These are phyloP conservation scores for Lytechinus variegatus DNA, from an alignment of 35 echinoderm and acorn worm genomes.

Conservation along the genomic window DNA sequence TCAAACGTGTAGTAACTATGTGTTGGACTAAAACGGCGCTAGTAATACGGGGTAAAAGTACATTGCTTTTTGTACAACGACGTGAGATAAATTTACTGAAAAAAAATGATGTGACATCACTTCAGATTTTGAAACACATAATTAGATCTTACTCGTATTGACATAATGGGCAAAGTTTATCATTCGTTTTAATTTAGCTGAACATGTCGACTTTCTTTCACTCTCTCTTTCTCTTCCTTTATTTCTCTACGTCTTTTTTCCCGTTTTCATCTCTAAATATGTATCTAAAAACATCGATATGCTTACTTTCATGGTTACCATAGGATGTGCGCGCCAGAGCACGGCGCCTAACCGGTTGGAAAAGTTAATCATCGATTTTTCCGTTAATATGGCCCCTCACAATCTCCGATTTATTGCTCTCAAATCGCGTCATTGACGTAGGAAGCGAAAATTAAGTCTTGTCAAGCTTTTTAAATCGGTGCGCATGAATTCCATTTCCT, in stretches of 20 bases:
- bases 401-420: constrained; percentile 24
- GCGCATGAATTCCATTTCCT: constrained; percentile 17
- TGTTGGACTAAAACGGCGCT: no score
- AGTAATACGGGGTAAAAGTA: no score
- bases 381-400: constrained; percentile 12
- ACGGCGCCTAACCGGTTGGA: neutral
- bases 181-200: neutral
- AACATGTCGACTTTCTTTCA: neutral
- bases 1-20: no score
- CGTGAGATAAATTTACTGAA: no score
- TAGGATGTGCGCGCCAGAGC: constrained; percentile 14
- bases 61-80: no score
- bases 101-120: neutral
- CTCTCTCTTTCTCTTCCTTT: neutral
- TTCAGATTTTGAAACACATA: neutral
- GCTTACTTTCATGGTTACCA: neutral
- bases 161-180: neutral
- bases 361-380: constrained; percentile 43
- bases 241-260: neutral
- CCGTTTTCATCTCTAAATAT: neutral
- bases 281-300: neutral
- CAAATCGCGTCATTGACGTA: neutral
- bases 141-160: neutral
- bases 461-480: neutral
- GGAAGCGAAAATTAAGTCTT: neutral